phyloP scores from a whole-genome alignment of 2,888 invertebrate genomes.

The Thecocarcelia acutangulata region DNA sequence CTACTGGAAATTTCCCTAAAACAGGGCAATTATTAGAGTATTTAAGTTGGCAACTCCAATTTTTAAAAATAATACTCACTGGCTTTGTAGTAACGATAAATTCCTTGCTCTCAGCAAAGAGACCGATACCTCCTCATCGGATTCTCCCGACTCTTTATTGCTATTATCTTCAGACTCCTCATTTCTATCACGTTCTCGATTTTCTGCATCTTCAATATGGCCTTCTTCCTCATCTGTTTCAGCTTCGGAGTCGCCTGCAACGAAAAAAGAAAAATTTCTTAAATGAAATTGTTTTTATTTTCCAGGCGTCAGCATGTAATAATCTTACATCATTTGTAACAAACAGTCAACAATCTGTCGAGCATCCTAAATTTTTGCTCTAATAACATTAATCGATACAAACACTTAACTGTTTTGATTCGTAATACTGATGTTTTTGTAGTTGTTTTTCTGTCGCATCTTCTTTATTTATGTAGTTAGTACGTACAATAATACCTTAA shows the following conservation, averaged over 20 bases:
- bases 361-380: conserved; percentile 13
- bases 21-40: conserved; percentile 74
- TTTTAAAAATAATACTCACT: conserved; percentile 80
- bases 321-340: too few species aligned
- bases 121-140: conserved; percentile 81
- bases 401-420: conserved; percentile 41
- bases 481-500: conserved; percentile 51
- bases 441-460: conserved; percentile 22
- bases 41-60: conserved; percentile 9
- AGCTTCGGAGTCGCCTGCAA: conserved; percentile 80
- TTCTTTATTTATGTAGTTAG: conserved; percentile 17
- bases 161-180: conserved; percentile 80
- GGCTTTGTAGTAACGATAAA: conserved; percentile 83
- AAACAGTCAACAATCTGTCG: background rate
- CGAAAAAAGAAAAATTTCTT: too few species aligned
- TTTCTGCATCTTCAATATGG: conserved; percentile 80
- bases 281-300: too few species aligned
- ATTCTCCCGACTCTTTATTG: conserved; percentile 79
- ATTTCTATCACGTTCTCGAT: conserved; percentile 78
- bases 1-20: conserved; percentile 93
- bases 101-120: conserved; percentile 82
- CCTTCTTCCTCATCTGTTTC: conserved; percentile 82
- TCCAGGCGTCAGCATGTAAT: background rate
- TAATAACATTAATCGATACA: conserved; percentile 51
- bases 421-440: conserved; percentile 1